Base-by-base conservation (phyloP, 2,797 vertebrate species). In the Xyrichtys novacula region DNA sequence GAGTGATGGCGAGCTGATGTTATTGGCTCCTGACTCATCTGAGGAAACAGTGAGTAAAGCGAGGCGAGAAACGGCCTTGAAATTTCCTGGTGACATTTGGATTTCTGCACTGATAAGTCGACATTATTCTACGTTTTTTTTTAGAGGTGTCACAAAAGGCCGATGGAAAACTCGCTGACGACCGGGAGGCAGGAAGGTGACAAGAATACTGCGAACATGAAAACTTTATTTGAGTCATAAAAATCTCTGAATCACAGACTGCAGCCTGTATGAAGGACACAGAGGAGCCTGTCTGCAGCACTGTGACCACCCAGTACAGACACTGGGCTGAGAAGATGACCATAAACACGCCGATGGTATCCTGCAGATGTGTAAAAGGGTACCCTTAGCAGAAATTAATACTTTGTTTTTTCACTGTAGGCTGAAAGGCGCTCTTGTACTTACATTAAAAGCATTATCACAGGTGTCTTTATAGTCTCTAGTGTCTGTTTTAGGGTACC, bases 141-240 rank as follows among this genome's bases (percentile, higher is more conserved):
- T 54, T 34, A 17, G 36, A 11, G 4, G 29, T 17, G 69, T 59
- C 57, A 29, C 25, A 46, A 42, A 53, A 46, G 60, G 52, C 44
- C 7, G 2, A 7, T 25, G 17, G 47, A 25, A 50, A 83, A 54
- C 25, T 19, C 16, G 48, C 57, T 60, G 74, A 65, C 65, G 48
- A 32, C n/a, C 43, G 47, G 49, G 65, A 60, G 50, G 36, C 28
- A 28, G 75, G 47, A 4, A 9, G 50, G 6, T 60, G 76, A 55
- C 23, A 31, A 53, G 42, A 59, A 44, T 40, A 57, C 39, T 34
- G 49, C 39, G 44, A 25, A 71, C 62, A 56, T 66, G 61, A 77
- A 74, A 73, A 73, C 69, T 76, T 81, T 62, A 73, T 81, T 65
- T 71, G 54, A 26, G 25, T 49, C 44, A 47, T 78, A 66, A 76